Conservation (phyloP, 2,113 vertebrate species). For the Plestiodon gilberti region DNA sequence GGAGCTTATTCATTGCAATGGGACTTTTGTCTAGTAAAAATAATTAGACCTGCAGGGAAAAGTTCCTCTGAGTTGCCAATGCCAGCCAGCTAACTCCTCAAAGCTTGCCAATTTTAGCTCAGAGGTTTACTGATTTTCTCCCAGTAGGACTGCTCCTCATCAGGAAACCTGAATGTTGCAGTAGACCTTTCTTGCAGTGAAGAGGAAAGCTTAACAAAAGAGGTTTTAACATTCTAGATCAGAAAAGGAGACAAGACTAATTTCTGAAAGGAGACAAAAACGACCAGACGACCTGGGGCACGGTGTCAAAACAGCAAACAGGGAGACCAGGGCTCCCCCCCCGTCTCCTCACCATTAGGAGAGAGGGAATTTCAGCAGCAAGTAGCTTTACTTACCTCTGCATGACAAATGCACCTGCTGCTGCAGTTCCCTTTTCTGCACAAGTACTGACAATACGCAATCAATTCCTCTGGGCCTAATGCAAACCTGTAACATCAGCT, state of each 20-base stretch:
- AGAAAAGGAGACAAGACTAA: slow-evolving; percentile 36
- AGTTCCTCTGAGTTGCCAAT: slow-evolving; percentile 55
- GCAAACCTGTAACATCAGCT: too few species aligned
- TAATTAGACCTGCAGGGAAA: slow-evolving; percentile 73
- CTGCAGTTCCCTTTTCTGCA: too few species aligned
- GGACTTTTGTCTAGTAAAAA: slow-evolving; percentile 59
- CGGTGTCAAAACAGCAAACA: slow-evolving; percentile 39
- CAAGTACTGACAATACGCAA: too few species aligned
- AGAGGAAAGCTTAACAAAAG: slow-evolving; percentile 57
- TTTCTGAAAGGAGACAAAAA: slow-evolving; percentile 47
- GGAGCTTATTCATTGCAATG: slow-evolving; percentile 43
- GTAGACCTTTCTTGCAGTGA: slow-evolving; percentile 47
- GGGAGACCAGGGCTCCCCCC: slow-evolving; percentile 24
- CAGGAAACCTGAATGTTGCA: slow-evolving; percentile 50
- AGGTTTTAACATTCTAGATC: slow-evolving; percentile 43
- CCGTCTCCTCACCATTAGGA: not conserved
- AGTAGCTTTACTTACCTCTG: not conserved
- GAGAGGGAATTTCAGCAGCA: not conserved
- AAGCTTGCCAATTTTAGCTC: slow-evolving; percentile 66
- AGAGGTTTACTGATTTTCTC: slow-evolving; percentile 56
- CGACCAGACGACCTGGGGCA: slow-evolving; percentile 45
- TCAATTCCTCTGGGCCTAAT: too few species aligned
- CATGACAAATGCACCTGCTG: too few species aligned
- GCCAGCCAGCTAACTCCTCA: slow-evolving; percentile 60
- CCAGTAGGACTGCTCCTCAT: slow-evolving; percentile 46